A percentile compares a stretch with the other conserved stretches of the same genome.
These are phyloP conservation scores for Allacma fusca DNA, from an alignment of 2,888 invertebrate genomes.

Conservation along the genomic window DNA sequence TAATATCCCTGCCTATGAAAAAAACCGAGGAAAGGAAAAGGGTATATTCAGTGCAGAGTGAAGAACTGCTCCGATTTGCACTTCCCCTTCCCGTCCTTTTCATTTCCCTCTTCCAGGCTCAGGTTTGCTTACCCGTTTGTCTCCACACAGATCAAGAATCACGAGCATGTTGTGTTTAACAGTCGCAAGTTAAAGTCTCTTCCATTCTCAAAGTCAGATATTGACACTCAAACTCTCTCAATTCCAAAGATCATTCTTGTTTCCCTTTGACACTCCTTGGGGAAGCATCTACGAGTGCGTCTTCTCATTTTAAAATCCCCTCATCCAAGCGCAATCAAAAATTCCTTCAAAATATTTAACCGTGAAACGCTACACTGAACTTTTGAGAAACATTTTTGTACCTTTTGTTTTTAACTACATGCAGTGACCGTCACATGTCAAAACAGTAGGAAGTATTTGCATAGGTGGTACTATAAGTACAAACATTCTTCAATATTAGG, in stretches of 20 bases:
- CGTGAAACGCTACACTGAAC: too few relatives aligned
- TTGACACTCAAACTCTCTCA: slow-evolving; percentile 12
- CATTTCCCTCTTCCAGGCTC: slow-evolving; percentile 21
- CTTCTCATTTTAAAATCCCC: too few relatives aligned
- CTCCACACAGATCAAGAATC: neutral
- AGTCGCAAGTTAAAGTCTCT: neutral
- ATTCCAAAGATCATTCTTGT: slow-evolving; percentile 2
- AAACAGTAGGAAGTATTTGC: too few relatives aligned
- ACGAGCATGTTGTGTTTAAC: neutral
- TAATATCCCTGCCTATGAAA: too few relatives aligned
- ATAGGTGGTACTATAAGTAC: too few relatives aligned
- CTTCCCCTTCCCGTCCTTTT: slow-evolving; percentile 24
- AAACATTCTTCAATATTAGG: too few relatives aligned
- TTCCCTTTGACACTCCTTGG: neutral
- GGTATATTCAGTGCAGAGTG: neutral
- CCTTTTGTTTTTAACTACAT: too few relatives aligned
- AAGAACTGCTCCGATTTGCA: slow-evolving; percentile 16
- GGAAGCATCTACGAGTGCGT: neutral
- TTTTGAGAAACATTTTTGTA: too few relatives aligned
- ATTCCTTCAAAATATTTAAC: too few relatives aligned
- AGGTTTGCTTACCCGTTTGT: slow-evolving; percentile 14
- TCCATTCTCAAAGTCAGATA: slow-evolving; percentile 20
- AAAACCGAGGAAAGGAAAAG: neutral
- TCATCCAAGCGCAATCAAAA: too few relatives aligned
- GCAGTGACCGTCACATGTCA: too few relatives aligned